These are phyloP conservation scores for Lethrus apterus DNA, from an alignment of 1,140 invertebrate genomes.

Conservation along the genomic window DNA sequence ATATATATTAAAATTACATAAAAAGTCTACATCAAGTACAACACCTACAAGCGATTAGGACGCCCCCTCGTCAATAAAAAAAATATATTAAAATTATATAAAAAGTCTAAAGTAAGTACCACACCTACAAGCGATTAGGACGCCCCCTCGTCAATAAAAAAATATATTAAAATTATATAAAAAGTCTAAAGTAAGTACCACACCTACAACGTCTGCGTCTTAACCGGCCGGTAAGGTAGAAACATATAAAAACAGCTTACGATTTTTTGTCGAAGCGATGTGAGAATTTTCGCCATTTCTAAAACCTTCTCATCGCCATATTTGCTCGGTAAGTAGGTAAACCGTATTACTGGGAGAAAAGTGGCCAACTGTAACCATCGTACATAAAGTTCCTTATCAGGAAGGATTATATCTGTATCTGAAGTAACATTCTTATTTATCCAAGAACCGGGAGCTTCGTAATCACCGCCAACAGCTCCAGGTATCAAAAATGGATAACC, in stretches of 20 bases:
- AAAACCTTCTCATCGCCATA: constrained; percentile 71
- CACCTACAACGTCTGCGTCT: neutral
- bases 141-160: too few species aligned
- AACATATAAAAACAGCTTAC: constrained; percentile 43
- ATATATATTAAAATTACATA: too few species aligned
- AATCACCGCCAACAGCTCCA: constrained; percentile 86
- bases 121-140: too few species aligned
- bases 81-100: constrained; percentile 4
- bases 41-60: too few species aligned
- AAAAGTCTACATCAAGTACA: too few species aligned
- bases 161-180: too few species aligned
- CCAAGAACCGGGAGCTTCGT: constrained; percentile 50
- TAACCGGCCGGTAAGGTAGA: too few species aligned
- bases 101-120: too few species aligned
- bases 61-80: too few species aligned
- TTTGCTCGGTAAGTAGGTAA: constrained; percentile 80
- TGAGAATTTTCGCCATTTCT: constrained; percentile 68
- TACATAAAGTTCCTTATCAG: constrained; percentile 82
- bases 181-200: too few species aligned
- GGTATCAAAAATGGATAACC: constrained; percentile 91
- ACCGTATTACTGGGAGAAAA: constrained; percentile 87
- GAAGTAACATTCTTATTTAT: constrained; percentile 41
- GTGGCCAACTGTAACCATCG: constrained; percentile 92
- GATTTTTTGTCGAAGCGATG: constrained; percentile 64
- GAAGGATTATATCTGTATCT: constrained; percentile 53